phyloP scores from a whole-genome alignment of 2,797 vertebrate species.

The Smutsia gigantea region DNA sequence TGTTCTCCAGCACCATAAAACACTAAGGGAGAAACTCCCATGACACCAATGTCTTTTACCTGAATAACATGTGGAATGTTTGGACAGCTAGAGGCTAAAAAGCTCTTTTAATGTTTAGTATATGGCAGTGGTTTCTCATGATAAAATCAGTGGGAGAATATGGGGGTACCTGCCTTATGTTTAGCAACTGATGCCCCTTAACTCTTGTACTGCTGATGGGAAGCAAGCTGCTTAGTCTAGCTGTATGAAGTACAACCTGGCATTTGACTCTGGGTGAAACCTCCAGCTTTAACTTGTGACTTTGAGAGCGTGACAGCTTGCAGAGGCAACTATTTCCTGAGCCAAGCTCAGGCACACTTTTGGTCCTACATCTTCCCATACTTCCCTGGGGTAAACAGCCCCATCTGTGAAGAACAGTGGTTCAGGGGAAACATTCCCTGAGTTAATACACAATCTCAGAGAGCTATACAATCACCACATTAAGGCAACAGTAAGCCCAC shows the following conservation, averaged over 20 bases:
- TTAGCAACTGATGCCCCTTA: background rate
- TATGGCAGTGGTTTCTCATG: background rate
- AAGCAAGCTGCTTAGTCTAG: too few relatives aligned
- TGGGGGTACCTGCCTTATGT: background rate
- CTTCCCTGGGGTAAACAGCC: background rate
- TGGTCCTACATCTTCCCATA: background rate
- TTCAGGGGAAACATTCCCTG: background rate
- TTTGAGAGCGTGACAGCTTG: background rate
- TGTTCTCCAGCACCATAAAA: conserved; percentile 44
- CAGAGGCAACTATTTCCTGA: background rate
- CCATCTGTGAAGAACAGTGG: background rate
- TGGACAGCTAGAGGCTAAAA: conserved; percentile 15
- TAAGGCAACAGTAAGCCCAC: background rate
- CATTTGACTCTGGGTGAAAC: background rate
- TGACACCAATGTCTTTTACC: conserved; percentile 6
- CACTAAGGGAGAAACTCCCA: background rate
- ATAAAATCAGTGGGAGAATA: conserved; percentile 8
- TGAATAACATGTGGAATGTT: background rate
- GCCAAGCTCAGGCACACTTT: background rate
- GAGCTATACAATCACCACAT: conserved; percentile 2
- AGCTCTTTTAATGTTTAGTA: background rate
- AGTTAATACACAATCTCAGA: background rate
- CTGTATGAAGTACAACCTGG: background rate
- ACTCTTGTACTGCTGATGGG: background rate
- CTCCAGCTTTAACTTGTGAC: background rate